Percentiles rank a stretch among this genome's conserved stretches.
These are phyloP conservation scores for Orgyia antiqua DNA, from an alignment of 2,888 invertebrate species.

Conservation along the genomic window DNA sequence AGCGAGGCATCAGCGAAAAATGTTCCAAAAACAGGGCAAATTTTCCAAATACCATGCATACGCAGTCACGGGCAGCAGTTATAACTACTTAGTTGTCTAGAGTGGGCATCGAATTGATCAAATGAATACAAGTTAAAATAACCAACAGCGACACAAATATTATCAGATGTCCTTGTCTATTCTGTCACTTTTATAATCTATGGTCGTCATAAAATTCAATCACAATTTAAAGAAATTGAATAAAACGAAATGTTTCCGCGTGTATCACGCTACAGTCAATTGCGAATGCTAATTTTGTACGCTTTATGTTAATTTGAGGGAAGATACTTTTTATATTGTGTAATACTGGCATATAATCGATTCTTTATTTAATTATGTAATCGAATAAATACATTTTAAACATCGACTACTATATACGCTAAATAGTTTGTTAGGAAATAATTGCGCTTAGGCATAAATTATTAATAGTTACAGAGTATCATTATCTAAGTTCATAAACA, in stretches of 20 bases:
- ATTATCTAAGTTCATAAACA: too few species aligned
- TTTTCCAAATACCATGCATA: too few species aligned
- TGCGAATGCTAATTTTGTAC: constrained; percentile 15
- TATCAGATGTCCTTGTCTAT: too few species aligned
- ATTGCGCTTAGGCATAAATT: too few species aligned
- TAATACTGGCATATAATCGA: constrained; percentile 2
- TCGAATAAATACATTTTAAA: constrained; percentile 1
- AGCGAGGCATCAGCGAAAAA: too few species aligned
- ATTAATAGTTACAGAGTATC: too few species aligned
- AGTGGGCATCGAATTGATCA: too few species aligned
- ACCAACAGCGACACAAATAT: too few species aligned
- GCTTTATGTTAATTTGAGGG: constrained; percentile 13
- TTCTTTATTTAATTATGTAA: constrained; percentile 4
- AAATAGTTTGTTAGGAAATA: constrained; percentile 7
- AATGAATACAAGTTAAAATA: too few species aligned
- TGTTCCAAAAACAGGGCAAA: too few species aligned
- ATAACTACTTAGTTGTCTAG: too few species aligned
- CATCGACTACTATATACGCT: background rate
- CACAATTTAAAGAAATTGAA: constrained; percentile 14
- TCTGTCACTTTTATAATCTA: background rate
- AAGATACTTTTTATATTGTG: constrained; percentile 12
- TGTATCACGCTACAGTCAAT: constrained; percentile 16
- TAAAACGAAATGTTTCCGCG: constrained; percentile 14
- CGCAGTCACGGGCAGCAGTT: too few species aligned
- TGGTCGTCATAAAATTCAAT: background rate